Base-by-base conservation (phyloP, 2,888 invertebrate species). In the Chrysolina haemoptera region DNA sequence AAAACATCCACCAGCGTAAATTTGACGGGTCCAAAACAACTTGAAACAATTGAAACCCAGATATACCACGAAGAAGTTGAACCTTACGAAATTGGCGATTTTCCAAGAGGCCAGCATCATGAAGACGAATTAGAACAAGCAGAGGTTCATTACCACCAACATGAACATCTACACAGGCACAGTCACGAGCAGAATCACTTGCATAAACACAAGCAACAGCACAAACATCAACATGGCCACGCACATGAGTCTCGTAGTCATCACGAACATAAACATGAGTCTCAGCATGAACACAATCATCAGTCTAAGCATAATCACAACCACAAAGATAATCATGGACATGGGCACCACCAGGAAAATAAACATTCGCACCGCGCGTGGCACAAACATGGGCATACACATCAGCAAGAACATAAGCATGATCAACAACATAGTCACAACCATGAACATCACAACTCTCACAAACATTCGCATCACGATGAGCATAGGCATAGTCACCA, bases 131-230 rank as follows among this genome's bases (percentile, higher is more conserved):
- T 5, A 53, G 27, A 35, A 10, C 27, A 59, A 18, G 70, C 70
- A 18, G 85, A 85, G 76, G 74, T 85, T 20, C 86, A 86, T 64
- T 84, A 85, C 63, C 85, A 86, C 70, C 79, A 83, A 65, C 86
- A 86, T 68, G 83, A 85, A 68, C 86, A 86, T 73, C 81, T 84
- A n/a, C 86, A 86, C 70, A 78, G 80, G 9, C 84, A 86, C 74
- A 78, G 83, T 22, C 85, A 85, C 73, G 80, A 82, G 50, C 82
- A 59, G 83, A 82, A 82, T n/a, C 84, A 84, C 46, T 14, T 50
- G 2, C 70, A 70, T 70, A 79, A 82, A 20, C 84, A 84, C 65
- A 50, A 79, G 14, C 80, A 82, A 62, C 65, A 77, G 9, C 76
- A 78, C n/a, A 68, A 78, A 41, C 80, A 81, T 67, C 68, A 78